Conservation (phyloP, 2,113 vertebrate genomes). For the Nestor notabilis region DNA sequence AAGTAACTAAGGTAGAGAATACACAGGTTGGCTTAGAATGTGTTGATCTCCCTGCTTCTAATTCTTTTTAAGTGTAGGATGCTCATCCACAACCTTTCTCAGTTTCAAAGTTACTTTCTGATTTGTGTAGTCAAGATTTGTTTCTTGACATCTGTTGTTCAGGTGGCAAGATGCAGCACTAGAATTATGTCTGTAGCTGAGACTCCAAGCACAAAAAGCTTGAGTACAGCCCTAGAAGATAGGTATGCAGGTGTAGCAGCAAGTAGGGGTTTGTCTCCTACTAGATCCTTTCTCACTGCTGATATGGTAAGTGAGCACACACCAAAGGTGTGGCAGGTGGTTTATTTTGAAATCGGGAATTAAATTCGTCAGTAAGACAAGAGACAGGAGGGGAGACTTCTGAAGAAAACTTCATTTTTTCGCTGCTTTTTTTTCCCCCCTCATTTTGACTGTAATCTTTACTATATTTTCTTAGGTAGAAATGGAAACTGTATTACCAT, state of each 20-base stretch:
- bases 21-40: background rate
- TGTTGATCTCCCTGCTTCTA: background rate
- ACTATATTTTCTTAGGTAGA: background rate
- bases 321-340: background rate
- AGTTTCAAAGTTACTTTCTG: background rate
- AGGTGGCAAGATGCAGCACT: background rate
- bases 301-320: background rate
- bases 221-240: background rate
- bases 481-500: rapidly evolving
- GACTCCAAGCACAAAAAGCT: background rate
- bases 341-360: background rate
- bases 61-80: background rate
- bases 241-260: background rate
- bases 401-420: background rate
- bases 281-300: background rate
- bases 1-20: background rate
- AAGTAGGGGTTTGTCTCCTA: background rate
- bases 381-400: background rate
- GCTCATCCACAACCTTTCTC: background rate
- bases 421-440: rapidly evolving
- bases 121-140: background rate
- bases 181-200: background rate
- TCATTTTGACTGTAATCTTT: background rate
- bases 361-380: background rate
- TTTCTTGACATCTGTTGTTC: background rate